Base-by-base conservation (phyloP, 2,113 vertebrate genomes). In the Platanista minor region DNA sequence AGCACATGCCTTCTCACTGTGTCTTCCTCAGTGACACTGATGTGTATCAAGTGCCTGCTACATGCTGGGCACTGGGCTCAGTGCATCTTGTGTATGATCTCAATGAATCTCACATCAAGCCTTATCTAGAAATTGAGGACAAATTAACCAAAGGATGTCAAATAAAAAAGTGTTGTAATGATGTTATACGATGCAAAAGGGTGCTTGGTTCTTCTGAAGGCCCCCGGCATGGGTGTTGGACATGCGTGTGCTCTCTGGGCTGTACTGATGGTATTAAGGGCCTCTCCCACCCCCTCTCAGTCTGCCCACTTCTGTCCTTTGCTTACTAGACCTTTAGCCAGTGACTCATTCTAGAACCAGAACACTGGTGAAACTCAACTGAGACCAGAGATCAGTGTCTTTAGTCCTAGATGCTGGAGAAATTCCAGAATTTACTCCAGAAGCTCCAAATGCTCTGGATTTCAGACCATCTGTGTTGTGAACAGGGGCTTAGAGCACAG, bases 291-390 rank as follows among this genome's bases (percentile, higher is more conserved):
- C 8, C 13, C 18, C 33, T 18, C 39, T 57, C 43, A 27, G 54
- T 33, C 64, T 81, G 33, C 54, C 72, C 72, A 86, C 83, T 94
- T 96, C 94, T 14, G 17, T 36, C 52, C 49, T 87, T 61, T 31
- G 64, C 62, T 90, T 71, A n/a, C 64, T 52, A 69, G 52, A 69
- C 81, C 39, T 20, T 94, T 74, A 59, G 20, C 59, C 49, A 46
- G 54, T 84, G 95, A 97, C 69, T 94, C 84, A 81, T 95, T 93
- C 88, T 57, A 61, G 90, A 91, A 75, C 57, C 41, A 71, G 57
- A 75, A 21, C 20, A 54, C 13, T 43, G 52, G 52, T 74, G 87
- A 95, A 71, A 43, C 67, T 87, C 74, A 46, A 0, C n/a, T 33
- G 84, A 84, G 74, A 54, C 66, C 84, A 84, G 84, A 96, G 78